Percentiles rank a stretch among this genome's conserved stretches.
Evolutionary conservation across 2,888 invertebrate genomes (phyloP).

Genomic region (Capitulum mitella): DNA sequence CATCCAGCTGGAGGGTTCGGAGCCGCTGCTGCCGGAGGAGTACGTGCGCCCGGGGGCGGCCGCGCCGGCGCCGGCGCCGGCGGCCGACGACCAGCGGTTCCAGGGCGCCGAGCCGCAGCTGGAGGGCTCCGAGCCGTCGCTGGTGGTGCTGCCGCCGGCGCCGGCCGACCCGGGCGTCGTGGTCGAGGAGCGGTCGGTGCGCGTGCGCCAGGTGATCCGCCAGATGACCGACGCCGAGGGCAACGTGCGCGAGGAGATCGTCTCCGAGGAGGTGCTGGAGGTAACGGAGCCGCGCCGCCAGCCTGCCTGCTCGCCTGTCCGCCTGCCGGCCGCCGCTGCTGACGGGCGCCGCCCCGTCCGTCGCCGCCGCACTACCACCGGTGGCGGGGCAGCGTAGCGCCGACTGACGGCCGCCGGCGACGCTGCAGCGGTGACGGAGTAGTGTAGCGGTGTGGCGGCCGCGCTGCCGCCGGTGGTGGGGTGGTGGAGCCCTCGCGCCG

Average conservation of each 20-base stretch:
- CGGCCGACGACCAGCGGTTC: no score
- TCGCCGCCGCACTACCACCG: not conserved
- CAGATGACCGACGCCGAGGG: not conserved
- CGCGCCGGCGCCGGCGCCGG: not conserved
- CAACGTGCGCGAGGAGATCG: not conserved
- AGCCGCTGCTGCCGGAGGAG: not conserved
- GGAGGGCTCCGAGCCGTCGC: not conserved
- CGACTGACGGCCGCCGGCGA: no score
- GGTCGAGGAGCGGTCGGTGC: not conserved
- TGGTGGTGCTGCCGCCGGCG: not conserved
- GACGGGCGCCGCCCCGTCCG: no score
- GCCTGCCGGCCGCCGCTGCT: not conserved
- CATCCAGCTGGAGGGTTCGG: constrained; percentile 21
- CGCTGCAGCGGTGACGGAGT: no score
- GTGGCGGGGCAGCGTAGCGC: not conserved
- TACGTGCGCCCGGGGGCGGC: not conserved
- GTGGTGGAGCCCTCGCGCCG: not conserved
- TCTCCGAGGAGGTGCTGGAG: constrained; percentile 12
- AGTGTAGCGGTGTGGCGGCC: not conserved
- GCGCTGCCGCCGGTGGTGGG: not conserved
- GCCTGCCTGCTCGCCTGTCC: not conserved
- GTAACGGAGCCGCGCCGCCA: not conserved
- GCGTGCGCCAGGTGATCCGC: constrained; percentile 7
- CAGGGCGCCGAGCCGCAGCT: no score
- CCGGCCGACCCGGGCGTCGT: not conserved